Percentiles rank a stretch among this genome's conserved stretches.
These are phyloP conservation scores for Ectropis crepuscularia DNA, from an alignment of 2,888 invertebrate genomes.

Conservation along the genomic window DNA sequence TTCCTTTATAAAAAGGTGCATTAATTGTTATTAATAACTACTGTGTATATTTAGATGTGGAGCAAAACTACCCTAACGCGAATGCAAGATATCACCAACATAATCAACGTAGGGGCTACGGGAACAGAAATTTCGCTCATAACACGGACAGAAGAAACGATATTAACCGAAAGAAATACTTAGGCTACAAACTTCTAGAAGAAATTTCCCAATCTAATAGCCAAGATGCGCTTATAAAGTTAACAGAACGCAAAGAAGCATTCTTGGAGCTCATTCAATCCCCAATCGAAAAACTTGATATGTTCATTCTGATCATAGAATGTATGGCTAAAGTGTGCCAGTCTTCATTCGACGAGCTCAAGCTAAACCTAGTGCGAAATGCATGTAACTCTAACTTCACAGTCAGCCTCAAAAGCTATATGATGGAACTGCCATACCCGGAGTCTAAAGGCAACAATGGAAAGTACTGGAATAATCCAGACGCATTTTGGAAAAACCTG, in stretches of 20 bases:
- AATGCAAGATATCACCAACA: constrained; percentile 1
- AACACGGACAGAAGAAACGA: constrained; percentile 9
- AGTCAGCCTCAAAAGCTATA: constrained; percentile 56
- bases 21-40: too few relatives aligned
- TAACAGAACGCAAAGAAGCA: constrained; percentile 58
- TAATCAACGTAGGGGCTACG: constrained; percentile 8
- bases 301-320: constrained; percentile 66
- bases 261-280: constrained; percentile 63
- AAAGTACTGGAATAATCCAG: constrained; percentile 66
- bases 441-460: constrained; percentile 41
- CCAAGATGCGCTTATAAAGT: constrained; percentile 60
- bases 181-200: constrained; percentile 60
- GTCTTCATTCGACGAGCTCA: constrained; percentile 64
- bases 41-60: background rate
- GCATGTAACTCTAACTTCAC: constrained; percentile 68
- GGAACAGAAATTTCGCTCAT: constrained; percentile 9
- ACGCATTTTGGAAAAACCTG: constrained; percentile 69
- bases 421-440: constrained; percentile 65
- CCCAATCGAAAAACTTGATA: constrained; percentile 59
- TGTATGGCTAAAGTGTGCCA: constrained; percentile 67
- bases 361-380: constrained; percentile 61
- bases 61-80: background rate
- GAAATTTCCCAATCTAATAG: constrained; percentile 60
- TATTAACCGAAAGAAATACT: constrained; percentile 17
- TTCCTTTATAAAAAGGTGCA: background rate